Conservation (phyloP, 2,797 vertebrate species). For the Mormyrus hasselquistii region DNA sequence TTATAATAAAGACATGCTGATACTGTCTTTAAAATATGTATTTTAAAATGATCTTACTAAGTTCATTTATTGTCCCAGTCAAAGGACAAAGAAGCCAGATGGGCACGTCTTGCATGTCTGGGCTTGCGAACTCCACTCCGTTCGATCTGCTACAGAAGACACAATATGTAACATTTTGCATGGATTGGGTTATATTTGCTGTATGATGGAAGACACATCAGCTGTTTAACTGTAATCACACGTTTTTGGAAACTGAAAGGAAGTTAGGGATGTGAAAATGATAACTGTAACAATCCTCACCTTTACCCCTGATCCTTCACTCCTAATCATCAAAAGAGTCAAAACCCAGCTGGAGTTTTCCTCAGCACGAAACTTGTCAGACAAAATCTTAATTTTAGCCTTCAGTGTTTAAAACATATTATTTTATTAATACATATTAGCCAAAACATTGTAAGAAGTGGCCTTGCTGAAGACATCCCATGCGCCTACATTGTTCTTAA, state of each 20-base stretch:
- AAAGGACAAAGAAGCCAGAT: neutral
- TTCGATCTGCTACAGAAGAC: constrained; percentile 41
- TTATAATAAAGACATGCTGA: neutral
- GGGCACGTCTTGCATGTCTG: neutral
- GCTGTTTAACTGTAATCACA: constrained; percentile 8
- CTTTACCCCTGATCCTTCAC: neutral
- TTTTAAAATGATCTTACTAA: neutral
- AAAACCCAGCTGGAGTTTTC: neutral
- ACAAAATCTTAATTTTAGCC: neutral
- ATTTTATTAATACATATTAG: neutral
- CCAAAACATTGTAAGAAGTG: neutral
- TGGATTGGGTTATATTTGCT: constrained; percentile 34
- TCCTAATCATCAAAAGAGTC: neutral
- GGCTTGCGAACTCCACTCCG: neutral
- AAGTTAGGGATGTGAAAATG: constrained; percentile 55
- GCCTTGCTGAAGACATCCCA: neutral
- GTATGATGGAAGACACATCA: neutral
- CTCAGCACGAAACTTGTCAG: neutral
- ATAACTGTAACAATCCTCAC: constrained; percentile 42
- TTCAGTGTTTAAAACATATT: neutral
- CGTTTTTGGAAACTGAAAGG: constrained; percentile 45
- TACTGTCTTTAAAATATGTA: neutral
- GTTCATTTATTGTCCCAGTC: neutral
- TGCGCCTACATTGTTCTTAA: neutral
- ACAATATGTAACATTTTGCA: constrained; percentile 49